A percentile compares a stretch with the other conserved stretches of the same genome.
phyloP scores from a whole-genome alignment of 2,113 vertebrate species.

The Psammodynastes pulverulentus region DNA sequence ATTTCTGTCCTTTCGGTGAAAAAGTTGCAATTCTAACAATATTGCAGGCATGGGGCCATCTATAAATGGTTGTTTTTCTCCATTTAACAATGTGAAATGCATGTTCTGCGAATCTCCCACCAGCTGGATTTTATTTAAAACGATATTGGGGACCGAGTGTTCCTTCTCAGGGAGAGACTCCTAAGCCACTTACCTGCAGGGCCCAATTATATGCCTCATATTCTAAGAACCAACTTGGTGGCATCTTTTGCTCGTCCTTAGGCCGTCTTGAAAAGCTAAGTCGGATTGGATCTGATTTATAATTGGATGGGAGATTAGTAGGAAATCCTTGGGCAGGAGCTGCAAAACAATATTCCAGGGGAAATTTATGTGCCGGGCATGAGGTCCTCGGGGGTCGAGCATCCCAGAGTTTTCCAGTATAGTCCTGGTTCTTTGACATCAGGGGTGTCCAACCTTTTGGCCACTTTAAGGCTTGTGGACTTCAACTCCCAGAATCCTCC shows the following conservation, averaged over 20 bases:
- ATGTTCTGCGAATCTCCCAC: fast-evolving
- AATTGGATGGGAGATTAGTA: background rate
- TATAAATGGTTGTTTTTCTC: background rate
- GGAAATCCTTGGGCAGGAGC: background rate
- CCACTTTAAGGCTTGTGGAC: background rate
- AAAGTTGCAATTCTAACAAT: background rate
- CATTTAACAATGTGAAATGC: fast-evolving
- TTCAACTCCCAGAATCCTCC: background rate
- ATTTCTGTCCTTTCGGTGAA: background rate
- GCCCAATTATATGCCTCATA: background rate
- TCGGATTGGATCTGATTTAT: background rate
- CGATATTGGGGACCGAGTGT: background rate
- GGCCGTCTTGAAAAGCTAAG: background rate
- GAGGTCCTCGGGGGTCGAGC: background rate
- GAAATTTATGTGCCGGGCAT: background rate
- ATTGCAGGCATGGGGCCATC: background rate
- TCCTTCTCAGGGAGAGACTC: background rate
- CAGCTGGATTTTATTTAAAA: conserved; percentile 2
- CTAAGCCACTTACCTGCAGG: background rate
- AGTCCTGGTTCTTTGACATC: background rate
- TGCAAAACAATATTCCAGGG: background rate
- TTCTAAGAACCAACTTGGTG: background rate
- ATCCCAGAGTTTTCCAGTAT: background rate
- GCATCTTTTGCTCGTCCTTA: background rate
- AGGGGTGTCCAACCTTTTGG: no score